Conservation (phyloP, 2,797 vertebrate genomes). For the Ammospiza maritima region DNA sequence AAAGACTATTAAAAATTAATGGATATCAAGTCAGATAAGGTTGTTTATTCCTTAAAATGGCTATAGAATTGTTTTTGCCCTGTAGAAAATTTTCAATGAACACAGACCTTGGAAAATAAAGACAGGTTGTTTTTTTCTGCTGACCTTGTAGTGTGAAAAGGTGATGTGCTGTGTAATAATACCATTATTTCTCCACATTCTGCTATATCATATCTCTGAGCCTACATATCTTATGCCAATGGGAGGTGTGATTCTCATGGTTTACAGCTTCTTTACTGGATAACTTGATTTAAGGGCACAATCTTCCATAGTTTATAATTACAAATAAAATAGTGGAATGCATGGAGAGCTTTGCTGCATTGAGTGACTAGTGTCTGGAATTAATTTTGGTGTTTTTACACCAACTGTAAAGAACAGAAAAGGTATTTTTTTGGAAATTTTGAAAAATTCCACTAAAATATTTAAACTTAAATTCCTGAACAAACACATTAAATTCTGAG, state of each 20-base stretch:
- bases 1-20: background rate
- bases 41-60: background rate
- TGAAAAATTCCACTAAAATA: background rate
- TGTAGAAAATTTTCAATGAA: background rate
- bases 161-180: background rate
- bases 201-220: background rate
- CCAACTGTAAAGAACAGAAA: background rate
- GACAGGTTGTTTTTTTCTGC: background rate
- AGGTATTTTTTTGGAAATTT: background rate
- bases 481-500: background rate
- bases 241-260: background rate
- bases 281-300: background rate
- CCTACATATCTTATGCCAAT: background rate
- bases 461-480: background rate
- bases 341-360: background rate
- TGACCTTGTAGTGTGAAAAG: accelerated
- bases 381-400: accelerated
- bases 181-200: background rate
- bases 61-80: background rate
- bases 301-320: background rate
- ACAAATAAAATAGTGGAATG: background rate
- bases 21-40: background rate
- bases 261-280: background rate
- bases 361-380: background rate
- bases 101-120: background rate